These are phyloP conservation scores for Spilarctia lutea DNA, from an alignment of 2,888 invertebrate species.

Conservation along the genomic window DNA sequence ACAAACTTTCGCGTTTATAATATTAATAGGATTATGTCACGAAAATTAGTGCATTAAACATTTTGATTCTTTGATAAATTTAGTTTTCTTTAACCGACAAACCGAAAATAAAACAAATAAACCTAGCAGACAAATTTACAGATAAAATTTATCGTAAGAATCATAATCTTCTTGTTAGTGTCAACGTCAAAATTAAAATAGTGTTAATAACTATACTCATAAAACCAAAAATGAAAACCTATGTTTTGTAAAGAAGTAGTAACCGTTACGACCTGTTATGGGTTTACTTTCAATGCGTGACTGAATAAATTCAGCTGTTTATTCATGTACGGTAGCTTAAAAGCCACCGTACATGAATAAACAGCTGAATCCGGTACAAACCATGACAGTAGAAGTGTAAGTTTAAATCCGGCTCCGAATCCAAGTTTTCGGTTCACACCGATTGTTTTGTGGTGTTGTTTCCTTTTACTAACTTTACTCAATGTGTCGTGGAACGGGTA, in stretches of 20 bases:
- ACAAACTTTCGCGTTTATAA: too few relatives aligned
- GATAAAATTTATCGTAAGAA: background rate
- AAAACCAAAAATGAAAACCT: background rate
- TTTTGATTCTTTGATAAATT: background rate
- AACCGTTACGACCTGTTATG: background rate
- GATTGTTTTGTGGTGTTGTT: conserved; percentile 33
- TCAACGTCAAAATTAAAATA: background rate
- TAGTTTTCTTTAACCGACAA: accelerated
- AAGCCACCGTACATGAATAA: conserved; percentile 15
- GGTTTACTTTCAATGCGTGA: background rate
- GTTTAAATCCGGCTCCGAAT: conserved; percentile 40
- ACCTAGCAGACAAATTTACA: background rate
- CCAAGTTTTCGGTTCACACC: conserved; percentile 17
- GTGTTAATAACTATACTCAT: background rate
- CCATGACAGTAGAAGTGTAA: conserved; percentile 31
- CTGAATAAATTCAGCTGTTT: too few relatives aligned
- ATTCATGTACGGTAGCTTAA: too few relatives aligned
- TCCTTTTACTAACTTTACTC: conserved; percentile 21
- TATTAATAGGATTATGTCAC: too few relatives aligned
- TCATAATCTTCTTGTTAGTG: background rate
- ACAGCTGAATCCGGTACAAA: conserved; percentile 30
- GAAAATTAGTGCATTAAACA: background rate
- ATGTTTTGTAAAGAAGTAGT: background rate
- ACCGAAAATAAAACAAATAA: background rate
- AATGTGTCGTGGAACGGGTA: conserved; percentile 15